Base-by-base conservation (phyloP, 2,113 vertebrate genomes). In the Ivindomyrus marchei region DNA sequence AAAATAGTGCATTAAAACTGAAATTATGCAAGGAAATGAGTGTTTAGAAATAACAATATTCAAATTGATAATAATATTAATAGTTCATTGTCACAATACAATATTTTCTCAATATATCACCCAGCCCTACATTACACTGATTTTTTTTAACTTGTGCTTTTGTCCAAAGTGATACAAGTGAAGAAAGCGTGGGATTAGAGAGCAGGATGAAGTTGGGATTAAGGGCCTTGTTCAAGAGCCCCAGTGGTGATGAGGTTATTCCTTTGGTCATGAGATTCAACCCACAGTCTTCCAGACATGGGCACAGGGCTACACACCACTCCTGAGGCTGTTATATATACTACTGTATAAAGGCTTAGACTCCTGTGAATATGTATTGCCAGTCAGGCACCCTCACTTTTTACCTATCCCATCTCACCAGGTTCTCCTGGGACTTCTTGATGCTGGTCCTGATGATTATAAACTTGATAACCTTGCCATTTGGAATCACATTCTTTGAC, bases 401-500 rank as follows among this genome's bases (percentile, higher is more conserved):
- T 88, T 31, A 45, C 52, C 24, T n/a, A 50, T 77, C n/a, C 47
- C 11, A 47, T 74, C 27, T 74, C 24, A 84, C 5, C 88, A 96
- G 96, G 93, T 96, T 96, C 91, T 96, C 95, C 92, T 96, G 96
- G 96, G 96, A 96, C 91, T 90, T 96, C 0, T 94, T 96, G 90
- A 96, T 96, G 95, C 95, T 96, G 3, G 91, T 95, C 62, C 89
- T 96, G 90, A 96, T 96, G 96, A 96, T 96, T 95, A 95, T 95
- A 56, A 96, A 96, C 86, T 94, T 96, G 89, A 92, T 96, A 42
- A 96, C 96, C 56, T 89, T 96, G 27, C 96, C 96, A 1, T 96
- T 96, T 95, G 96, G 96, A 46, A 96, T 96, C 92, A 96, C 96
- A 62, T 96, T 96, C 94, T 96, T 96, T 21, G 96, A 96, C 87